Evolutionary conservation across 2,888 invertebrate genomes (phyloP).

Genomic region (Nysson spinosus): DNA sequence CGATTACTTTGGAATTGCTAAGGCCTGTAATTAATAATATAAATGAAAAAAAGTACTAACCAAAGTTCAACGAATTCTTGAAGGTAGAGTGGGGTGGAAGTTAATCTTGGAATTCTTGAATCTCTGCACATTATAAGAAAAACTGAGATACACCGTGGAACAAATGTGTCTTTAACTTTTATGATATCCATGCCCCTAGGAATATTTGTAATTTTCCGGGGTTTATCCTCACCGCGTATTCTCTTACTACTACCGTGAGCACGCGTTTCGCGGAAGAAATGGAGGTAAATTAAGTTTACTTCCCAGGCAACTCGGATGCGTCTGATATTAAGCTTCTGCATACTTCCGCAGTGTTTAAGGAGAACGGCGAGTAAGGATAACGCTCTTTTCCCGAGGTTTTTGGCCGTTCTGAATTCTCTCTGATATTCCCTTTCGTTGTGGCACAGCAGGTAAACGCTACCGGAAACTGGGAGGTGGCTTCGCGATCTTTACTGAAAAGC

Average conservation of each 20-base stretch:
- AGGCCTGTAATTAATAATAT: no score
- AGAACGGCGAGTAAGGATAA: conserved; percentile 28
- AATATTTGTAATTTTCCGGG: not conserved
- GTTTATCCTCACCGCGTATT: conserved; percentile 1
- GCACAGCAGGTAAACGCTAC: conserved; percentile 38
- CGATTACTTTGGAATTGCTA: no score
- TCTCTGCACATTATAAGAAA: no score
- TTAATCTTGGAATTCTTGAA: no score
- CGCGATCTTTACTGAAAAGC: conserved; percentile 45
- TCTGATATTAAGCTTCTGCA: conserved; percentile 17
- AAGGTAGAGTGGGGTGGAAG: no score
- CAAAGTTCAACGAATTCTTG: no score
- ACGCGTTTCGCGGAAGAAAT: conserved; percentile 2
- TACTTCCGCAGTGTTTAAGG: conserved; percentile 22
- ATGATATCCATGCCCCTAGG: no score
- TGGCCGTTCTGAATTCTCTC: conserved; percentile 39
- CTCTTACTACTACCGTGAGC: not conserved
- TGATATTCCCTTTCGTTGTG: conserved; percentile 27
- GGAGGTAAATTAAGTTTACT: conserved; percentile 23
- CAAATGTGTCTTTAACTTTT: no score
- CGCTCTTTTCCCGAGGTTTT: conserved; percentile 30
- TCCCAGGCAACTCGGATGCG: conserved; percentile 4
- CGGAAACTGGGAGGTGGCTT: conserved; percentile 40
- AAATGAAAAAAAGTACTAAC: no score
- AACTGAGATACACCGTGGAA: no score